Conservation (phyloP, 1,140 invertebrate species). For the Drosophila bocqueti region DNA sequence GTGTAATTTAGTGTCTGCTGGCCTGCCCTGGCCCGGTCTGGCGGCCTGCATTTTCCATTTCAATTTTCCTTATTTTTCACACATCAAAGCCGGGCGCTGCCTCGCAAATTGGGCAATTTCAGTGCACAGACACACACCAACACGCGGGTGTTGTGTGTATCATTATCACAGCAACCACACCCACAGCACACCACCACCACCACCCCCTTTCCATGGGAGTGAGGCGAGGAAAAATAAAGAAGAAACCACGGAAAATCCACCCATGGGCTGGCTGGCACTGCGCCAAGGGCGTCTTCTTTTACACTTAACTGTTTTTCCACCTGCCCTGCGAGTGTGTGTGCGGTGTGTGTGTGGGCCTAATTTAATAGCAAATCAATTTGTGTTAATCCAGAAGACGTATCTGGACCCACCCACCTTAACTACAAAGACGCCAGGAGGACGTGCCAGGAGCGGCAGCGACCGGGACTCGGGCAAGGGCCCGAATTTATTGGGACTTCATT, state of each 20-base stretch:
- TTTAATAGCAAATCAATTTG: slow-evolving; percentile 84
- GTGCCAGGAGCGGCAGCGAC: neutral
- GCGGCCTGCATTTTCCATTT: slow-evolving; percentile 27
- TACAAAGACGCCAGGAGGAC: slow-evolving; percentile 36
- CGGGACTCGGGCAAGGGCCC: neutral
- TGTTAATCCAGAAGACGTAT: slow-evolving; percentile 72
- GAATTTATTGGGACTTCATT: neutral
- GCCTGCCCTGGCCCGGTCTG: slow-evolving; percentile 3
- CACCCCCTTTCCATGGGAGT: neutral
- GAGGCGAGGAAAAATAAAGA: neutral
- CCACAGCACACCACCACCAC: slow-evolving; percentile 15
- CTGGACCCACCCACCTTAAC: slow-evolving; percentile 69
- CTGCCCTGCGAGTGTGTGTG: slow-evolving; percentile 28
- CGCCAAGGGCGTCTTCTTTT: slow-evolving; percentile 81
- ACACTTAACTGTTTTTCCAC: slow-evolving; percentile 82
- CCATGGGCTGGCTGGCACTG: slow-evolving; percentile 48
- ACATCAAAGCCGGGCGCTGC: slow-evolving; percentile 74
- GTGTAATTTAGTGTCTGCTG: slow-evolving; percentile 78
- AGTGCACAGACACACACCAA: slow-evolving; percentile 13
- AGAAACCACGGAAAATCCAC: slow-evolving; percentile 37
- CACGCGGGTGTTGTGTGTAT: slow-evolving; percentile 58
- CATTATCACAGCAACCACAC: slow-evolving; percentile 81
- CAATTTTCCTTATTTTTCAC: slow-evolving; percentile 70
- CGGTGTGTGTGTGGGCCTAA: slow-evolving; percentile 52
- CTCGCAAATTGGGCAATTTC: slow-evolving; percentile 78